These are phyloP conservation scores for Bagarius yarrelli DNA, from an alignment of 2,113 vertebrate species.

Conservation along the genomic window DNA sequence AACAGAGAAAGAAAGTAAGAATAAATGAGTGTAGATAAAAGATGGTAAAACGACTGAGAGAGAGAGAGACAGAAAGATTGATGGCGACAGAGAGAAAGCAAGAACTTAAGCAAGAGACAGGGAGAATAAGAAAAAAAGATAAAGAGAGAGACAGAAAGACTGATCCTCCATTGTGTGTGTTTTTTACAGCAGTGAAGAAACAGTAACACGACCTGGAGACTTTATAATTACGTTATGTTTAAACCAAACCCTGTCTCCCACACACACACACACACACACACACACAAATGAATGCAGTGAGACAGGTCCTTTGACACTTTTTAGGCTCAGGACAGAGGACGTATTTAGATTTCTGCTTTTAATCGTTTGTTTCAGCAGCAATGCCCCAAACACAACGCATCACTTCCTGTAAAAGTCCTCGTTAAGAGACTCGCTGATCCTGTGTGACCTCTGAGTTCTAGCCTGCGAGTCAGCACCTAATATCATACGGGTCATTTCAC, in stretches of 20 bases:
- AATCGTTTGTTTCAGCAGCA: background rate
- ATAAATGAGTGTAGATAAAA: background rate
- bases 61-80: background rate
- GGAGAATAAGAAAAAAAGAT: no score
- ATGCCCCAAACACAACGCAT: background rate
- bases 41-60: background rate
- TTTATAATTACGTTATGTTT: background rate
- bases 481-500: background rate
- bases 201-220: no score
- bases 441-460: background rate
- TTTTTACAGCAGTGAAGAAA: no score
- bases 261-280: background rate
- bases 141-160: no score
- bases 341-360: background rate
- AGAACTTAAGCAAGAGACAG: background rate
- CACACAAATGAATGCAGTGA: background rate
- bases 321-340: background rate
- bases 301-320: background rate
- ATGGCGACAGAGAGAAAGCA: background rate
- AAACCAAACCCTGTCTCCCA: background rate
- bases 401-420: slow-evolving; percentile 22
- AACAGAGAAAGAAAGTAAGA: background rate
- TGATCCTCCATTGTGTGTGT: no score
- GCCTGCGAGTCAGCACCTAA: background rate
- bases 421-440: slow-evolving; percentile 8